These are phyloP conservation scores for Trissolcus basalis DNA, from an alignment of 1,140 invertebrate species.

Conservation along the genomic window DNA sequence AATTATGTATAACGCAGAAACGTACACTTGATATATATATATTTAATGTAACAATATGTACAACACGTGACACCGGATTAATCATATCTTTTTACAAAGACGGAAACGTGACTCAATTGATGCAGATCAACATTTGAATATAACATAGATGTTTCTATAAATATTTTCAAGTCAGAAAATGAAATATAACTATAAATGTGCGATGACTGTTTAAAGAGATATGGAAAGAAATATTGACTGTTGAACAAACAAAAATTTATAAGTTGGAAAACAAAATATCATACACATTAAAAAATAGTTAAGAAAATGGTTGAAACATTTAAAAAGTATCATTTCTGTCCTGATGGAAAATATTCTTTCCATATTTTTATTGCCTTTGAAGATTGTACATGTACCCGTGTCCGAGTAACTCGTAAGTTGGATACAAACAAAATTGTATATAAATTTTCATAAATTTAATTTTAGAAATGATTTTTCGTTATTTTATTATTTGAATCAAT, in stretches of 20 bases:
- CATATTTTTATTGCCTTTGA: too few relatives aligned
- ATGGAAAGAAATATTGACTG: conserved; percentile 20
- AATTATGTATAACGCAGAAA: conserved; percentile 25
- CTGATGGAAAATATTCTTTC: background rate
- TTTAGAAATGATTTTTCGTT: too few relatives aligned
- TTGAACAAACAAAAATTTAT: too few relatives aligned
- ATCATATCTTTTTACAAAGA: conserved; percentile 34
- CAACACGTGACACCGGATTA: conserved; percentile 22
- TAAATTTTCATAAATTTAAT: too few relatives aligned
- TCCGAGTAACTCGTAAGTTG: too few relatives aligned
- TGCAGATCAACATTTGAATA: conserved; percentile 22
- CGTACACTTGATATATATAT: conserved; percentile 16
- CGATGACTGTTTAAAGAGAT: conserved; percentile 19
- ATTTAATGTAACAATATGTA: conserved; percentile 22
- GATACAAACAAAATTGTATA: too few relatives aligned
- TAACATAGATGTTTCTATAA: conserved; percentile 29
- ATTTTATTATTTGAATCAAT: too few relatives aligned
- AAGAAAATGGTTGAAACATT: too few relatives aligned
- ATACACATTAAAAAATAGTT: too few relatives aligned
- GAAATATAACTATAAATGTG: conserved; percentile 22
- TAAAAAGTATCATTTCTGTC: too few relatives aligned
- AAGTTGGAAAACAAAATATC: too few relatives aligned
- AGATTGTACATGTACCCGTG: too few relatives aligned
- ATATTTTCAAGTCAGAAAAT: conserved; percentile 27
- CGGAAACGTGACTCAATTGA: conserved; percentile 16